A percentile compares a stretch with the other conserved stretches of the same genome.
Conservation (phyloP, 2,113 vertebrate species). For the Labeo catla region DNA sequence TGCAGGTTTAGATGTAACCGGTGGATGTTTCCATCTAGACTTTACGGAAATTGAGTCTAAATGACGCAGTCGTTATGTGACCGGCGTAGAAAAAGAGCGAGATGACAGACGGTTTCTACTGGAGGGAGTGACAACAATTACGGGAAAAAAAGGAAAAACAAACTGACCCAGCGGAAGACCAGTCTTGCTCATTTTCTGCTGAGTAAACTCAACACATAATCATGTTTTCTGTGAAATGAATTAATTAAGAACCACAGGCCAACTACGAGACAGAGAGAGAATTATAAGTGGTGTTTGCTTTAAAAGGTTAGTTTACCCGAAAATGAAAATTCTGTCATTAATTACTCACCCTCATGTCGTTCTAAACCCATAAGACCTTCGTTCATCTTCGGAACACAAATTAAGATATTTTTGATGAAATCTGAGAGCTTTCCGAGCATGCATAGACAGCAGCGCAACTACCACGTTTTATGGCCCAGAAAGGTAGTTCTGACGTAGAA, state of each 20-base stretch:
- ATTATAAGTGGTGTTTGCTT: conserved; percentile 56
- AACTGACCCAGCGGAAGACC: conserved; percentile 19
- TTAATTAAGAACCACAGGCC: conserved; percentile 67
- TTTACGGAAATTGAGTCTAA: neutral
- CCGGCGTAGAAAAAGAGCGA: neutral
- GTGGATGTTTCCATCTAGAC: neutral
- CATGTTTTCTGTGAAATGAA: conserved; percentile 76
- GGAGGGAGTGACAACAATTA: conserved; percentile 19
- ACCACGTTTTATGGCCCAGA: too few relatives aligned
- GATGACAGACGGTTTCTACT: conserved; percentile 19
- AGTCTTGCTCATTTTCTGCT: conserved; percentile 32
- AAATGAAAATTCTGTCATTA: too few relatives aligned
- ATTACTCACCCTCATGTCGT: too few relatives aligned
- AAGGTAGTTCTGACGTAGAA: too few relatives aligned
- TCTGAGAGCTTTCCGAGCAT: too few relatives aligned
- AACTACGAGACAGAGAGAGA: conserved; percentile 60
- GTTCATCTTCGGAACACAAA: too few relatives aligned
- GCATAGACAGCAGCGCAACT: too few relatives aligned
- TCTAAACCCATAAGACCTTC: too few relatives aligned
- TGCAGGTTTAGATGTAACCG: neutral
- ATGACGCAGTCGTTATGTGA: neutral
- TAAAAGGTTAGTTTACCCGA: too few relatives aligned
- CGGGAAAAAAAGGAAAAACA: neutral
- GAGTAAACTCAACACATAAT: conserved; percentile 62
- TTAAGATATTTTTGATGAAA: too few relatives aligned